Evolutionary conservation across 2,113 vertebrate species (phyloP), one percentile per base, ranked within the genome.

Genomic region (Jaculus jaculus): DNA sequence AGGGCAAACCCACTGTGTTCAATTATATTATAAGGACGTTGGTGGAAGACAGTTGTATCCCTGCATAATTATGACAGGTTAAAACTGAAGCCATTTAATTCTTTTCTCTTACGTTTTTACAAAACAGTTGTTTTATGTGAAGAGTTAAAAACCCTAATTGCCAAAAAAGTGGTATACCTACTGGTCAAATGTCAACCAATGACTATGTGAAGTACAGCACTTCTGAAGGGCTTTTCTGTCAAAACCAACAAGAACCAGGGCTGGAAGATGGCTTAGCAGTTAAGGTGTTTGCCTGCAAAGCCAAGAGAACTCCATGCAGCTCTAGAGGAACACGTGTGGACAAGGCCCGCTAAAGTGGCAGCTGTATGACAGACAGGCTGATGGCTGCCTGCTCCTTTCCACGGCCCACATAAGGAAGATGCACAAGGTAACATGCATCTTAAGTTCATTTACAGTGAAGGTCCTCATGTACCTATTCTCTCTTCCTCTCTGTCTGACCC

Each of bases 91-190:
- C 23, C 34, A 68, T 42, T 71, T 68, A 80, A 32, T 6, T 4
- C 75, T 86, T 90, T 32, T 26, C 0, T 1, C 26, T 63, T 63
- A 74, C 17, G 42, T 89, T 68, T 65, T 95, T 92, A 39, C 26
- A 90, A 24, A 39, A 89, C 87, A 85, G 26, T 42, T 89, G 39
- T 20, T 37, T 90, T 87, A 74, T 47, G 32, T 84, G 85, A 71
- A 89, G 82, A 92, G 81, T 69, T 4, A 65, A 69, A 51, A 81
- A 65, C 30, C 5, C 17, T 74, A 69, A 51, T 24, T 87, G 74
- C 32, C 30, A 71, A 71, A 42, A 28, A 82, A 87, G 60, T 63
- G 20, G 65, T 34, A 92, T 51, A 47, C 42, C 42, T 47, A 47
- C 42, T 42, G 69, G 60, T 7, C 63, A 42, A 68, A 66, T 11